These are phyloP conservation scores for Lochmaea capreae DNA, from an alignment of 2,888 invertebrate species.

Conservation along the genomic window DNA sequence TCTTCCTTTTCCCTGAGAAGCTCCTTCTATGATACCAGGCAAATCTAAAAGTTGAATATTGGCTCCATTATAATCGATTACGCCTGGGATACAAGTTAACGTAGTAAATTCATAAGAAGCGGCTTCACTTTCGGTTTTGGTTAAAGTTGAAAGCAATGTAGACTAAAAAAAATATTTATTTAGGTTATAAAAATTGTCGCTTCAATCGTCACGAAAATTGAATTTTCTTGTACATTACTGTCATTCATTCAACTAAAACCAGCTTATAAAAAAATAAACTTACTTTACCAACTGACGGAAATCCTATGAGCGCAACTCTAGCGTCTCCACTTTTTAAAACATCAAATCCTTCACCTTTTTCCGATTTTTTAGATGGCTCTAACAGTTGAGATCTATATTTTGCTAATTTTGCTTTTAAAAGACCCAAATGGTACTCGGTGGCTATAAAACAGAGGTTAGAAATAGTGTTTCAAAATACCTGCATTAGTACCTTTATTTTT, in stretches of 20 bases:
- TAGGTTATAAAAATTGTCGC: background rate
- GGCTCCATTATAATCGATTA: conserved; percentile 98
- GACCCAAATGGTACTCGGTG: conserved; percentile 98
- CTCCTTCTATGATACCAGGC: conserved; percentile 99
- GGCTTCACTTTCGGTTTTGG: conserved; percentile 96
- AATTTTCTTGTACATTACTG: conserved; percentile 2
- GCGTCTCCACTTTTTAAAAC: conserved; percentile 99
- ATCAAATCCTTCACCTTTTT: conserved; percentile 98
- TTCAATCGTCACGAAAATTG: background rate
- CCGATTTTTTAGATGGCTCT: conserved; percentile 93
- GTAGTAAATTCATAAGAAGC: conserved; percentile 99
- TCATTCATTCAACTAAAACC: no score
- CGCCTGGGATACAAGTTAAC: conserved; percentile 98
- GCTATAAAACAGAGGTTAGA: conserved; percentile 71
- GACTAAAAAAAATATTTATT: conserved; percentile 71
- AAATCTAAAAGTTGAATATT: conserved; percentile 98
- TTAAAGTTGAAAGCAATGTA: conserved; percentile 93
- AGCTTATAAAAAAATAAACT: conserved; percentile 46
- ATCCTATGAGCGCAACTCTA: conserved; percentile 96
- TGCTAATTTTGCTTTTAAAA: conserved; percentile 96
- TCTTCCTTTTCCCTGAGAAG: conserved; percentile 78
- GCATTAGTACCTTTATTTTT: conserved; percentile 92
- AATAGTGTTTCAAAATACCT: conserved; percentile 3
- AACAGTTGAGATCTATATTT: conserved; percentile 94
- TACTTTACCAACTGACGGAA: conserved; percentile 97